Conservation (phyloP, 2,888 invertebrate genomes). For the Himalopsyche kuldschensis region DNA sequence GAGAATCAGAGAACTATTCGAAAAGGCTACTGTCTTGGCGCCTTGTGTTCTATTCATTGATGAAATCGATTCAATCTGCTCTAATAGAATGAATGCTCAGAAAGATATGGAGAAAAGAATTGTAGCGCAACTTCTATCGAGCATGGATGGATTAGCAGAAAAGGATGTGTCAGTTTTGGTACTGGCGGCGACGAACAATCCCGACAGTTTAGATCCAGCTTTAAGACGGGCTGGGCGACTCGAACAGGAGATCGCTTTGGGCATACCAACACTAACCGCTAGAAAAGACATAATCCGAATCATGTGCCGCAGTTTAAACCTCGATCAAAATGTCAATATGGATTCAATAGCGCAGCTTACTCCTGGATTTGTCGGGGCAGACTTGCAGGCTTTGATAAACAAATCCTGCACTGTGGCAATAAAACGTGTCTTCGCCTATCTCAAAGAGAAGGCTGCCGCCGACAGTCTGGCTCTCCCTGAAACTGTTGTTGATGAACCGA, state of each 20-base stretch:
- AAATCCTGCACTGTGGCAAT: constrained; percentile 89
- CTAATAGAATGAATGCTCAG: constrained; percentile 84
- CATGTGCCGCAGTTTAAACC: constrained; percentile 70
- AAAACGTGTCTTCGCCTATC: constrained; percentile 57
- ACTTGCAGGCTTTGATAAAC: constrained; percentile 81
- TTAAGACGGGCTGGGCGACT: constrained; percentile 89
- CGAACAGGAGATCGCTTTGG: constrained; percentile 90
- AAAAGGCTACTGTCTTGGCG: constrained; percentile 72
- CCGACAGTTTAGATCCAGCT: constrained; percentile 90
- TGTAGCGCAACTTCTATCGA: constrained; percentile 87
- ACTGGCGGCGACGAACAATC: constrained; percentile 94
- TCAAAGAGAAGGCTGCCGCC: constrained; percentile 43
- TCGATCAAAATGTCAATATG: constrained; percentile 73
- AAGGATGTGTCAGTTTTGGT: constrained; percentile 72
- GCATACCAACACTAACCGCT: constrained; percentile 86
- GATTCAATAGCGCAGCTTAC: constrained; percentile 77
- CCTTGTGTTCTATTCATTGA: constrained; percentile 92
- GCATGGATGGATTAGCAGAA: constrained; percentile 76
- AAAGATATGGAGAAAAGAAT: constrained; percentile 96
- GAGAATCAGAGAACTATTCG: constrained; percentile 87
- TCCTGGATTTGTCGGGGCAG: constrained; percentile 96
- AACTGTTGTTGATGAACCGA: background rate
- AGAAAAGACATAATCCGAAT: constrained; percentile 76
- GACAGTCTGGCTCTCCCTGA: background rate
- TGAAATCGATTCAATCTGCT: constrained; percentile 95